These are phyloP conservation scores for Drosophila sucinea DNA, from an alignment of 1,140 invertebrate genomes.

Conservation along the genomic window DNA sequence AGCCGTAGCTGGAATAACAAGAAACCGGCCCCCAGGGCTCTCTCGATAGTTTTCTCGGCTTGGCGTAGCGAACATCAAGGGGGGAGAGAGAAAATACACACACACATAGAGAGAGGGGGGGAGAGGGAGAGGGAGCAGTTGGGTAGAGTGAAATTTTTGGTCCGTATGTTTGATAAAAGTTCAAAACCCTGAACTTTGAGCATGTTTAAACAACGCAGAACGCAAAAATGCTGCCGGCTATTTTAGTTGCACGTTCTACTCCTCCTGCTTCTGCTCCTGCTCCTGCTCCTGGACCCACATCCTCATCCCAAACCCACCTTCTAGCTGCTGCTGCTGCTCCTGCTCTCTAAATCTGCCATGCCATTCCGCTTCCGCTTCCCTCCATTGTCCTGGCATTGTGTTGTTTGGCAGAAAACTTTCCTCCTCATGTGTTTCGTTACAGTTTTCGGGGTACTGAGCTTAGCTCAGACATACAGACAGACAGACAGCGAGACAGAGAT, in stretches of 20 bases:
- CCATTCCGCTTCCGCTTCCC: constrained; percentile 15
- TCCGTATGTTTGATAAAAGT: constrained; percentile 80
- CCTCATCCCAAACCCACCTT: not conserved
- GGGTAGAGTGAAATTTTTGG: constrained; percentile 24
- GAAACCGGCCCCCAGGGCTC: constrained; percentile 62
- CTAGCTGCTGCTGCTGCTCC: not conserved
- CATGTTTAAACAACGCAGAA: constrained; percentile 81
- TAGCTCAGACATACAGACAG: constrained; percentile 3
- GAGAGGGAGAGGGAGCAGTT: not conserved
- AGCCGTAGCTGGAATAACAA: constrained; percentile 76
- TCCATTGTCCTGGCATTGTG: constrained; percentile 32
- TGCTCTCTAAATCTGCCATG: constrained; percentile 5
- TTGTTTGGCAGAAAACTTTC: constrained; percentile 52
- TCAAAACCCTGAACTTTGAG: constrained; percentile 80
- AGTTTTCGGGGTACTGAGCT: constrained; percentile 36
- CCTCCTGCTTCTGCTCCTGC: not conserved
- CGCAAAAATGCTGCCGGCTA: constrained; percentile 82
- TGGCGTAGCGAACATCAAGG: not conserved
- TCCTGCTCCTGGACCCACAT: not conserved
- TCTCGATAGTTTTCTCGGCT: constrained; percentile 62
- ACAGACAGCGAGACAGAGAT: constrained; percentile 1
- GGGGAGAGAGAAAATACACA: not conserved
- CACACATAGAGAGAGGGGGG: not conserved
- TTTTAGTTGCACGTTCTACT: constrained; percentile 70
- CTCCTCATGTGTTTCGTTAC: constrained; percentile 53